Evolutionary conservation across 2,113 vertebrate genomes (phyloP), one percentile per base, ranked within the genome.

Genomic region (Anhinga anhinga): DNA sequence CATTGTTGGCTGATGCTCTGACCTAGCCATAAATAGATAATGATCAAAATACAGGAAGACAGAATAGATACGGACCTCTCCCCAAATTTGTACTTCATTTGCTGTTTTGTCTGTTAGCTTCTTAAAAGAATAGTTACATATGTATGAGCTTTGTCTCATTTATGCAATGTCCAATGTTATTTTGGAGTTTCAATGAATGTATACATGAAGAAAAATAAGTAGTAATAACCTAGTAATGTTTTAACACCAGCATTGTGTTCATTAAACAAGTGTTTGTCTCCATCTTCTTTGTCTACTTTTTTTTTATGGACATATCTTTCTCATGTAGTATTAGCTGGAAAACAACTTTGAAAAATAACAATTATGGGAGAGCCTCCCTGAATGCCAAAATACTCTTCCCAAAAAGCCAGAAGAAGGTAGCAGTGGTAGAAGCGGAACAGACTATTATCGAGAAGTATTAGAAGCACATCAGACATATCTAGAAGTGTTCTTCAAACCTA

Each of bases 211-310:
- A 88, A 47, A 94, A 96, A 90, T 85, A 90, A 90, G 56, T 61
- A 94, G 69, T 56, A 87, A 52, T 90, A 93, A 90, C 67, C 30
- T 77, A 86, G 73, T 90, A 78, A 92, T 95, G 93, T 97, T 97
- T 94, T 96, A 96, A 96, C 91, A 79, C 76, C 89, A 93, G 36
- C 92, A 76, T 84, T 96, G 71, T 97, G 69, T 94, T 96, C 72
- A 91, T 95, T 96, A 97, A 98, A 97, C 85, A 96, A 91, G 49
- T 95, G 90, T 98, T 94, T 96, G 82, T 97, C 94, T 95, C 77
- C 95, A 92, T 95, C 74, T 97, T 95, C 83, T 90, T 95, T 95
- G 93, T 96, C 92, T 97, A 93, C 78, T 92, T 97, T 93, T 94
- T 94, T 96, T 96, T 96, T 91, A 87, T 82, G 78, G 71, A 86